Evolutionary conservation across 2,888 invertebrate species (phyloP), one percentile per base, ranked within the genome.

Genomic region (Hylaea fasciaria): DNA sequence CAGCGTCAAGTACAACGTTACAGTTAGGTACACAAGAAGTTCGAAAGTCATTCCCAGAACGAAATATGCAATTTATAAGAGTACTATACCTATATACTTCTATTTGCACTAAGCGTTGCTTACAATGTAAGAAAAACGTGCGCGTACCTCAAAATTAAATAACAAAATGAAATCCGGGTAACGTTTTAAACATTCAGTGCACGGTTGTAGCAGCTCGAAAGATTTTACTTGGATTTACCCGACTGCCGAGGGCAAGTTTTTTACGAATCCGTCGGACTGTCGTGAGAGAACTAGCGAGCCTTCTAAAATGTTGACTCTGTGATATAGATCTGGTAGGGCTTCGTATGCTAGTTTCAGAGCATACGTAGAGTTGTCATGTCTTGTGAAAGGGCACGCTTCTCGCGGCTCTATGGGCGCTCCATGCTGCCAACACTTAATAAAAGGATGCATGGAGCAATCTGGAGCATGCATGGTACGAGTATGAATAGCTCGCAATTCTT

Each of bases 371-470:
- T 49, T 32, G 29, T 17, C 12, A 7, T 13, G n/a, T 51, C 12
- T 53, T 22, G 44, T 46, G 53, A 46, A 53, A 46, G 14, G 40
- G 5, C 52, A 28, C 22, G 54, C 14, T 47, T 46, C 40, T 54
- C n/a, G 13, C 3, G n/a, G n/a, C 44, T 53, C 48, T 44, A 56
- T 46, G 29, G 22, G 35, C 41, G 62, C 13, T 47, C 44, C 22
- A 39, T 62, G 45, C 41, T 56, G 57, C 51, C 32, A 32, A 8
- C 32, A 1, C 9, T 43, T 45, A 58, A 57, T 57, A 58, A 7
- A 57, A 64, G 66, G 56, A 66, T 62, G 66, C 66, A 58, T 67
- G 40, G 72, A 62, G 40, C 62, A 57, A n/a, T n/a, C n/a, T n/a
- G n/a, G n/a, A n/a, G n/a, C n/a, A n/a, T n/a, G n/a, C n/a, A n/a